Conservation (phyloP, 2,888 invertebrate species). For the Balanococcus diminutus region DNA sequence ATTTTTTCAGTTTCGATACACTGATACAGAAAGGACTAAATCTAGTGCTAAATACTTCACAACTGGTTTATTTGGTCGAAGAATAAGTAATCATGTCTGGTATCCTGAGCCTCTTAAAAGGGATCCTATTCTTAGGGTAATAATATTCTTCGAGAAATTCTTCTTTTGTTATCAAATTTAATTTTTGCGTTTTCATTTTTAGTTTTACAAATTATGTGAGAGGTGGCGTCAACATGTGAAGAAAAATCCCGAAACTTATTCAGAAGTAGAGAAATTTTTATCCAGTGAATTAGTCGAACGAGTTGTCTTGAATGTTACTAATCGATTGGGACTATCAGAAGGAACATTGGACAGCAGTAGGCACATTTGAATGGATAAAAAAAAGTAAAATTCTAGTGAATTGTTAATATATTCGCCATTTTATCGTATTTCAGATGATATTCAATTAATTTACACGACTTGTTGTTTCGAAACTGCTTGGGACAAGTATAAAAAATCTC, state of each 20-base stretch:
- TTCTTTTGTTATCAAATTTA: neutral
- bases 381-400: neutral
- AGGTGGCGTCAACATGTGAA: slow-evolving; percentile 74
- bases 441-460: slow-evolving; percentile 71
- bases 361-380: slow-evolving; percentile 58
- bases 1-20: slow-evolving; percentile 73
- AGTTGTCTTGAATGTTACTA: slow-evolving; percentile 67
- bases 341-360: slow-evolving; percentile 65
- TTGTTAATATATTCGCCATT: too few relatives aligned
- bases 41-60: slow-evolving; percentile 78
- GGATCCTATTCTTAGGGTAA: slow-evolving; percentile 73
- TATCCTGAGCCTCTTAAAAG: slow-evolving; percentile 70
- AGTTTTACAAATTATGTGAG: slow-evolving; percentile 80
- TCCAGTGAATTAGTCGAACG: slow-evolving; percentile 66
- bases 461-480: slow-evolving; percentile 87
- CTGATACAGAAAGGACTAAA: slow-evolving; percentile 76
- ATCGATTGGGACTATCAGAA: slow-evolving; percentile 66
- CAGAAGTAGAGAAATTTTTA: slow-evolving; percentile 67
- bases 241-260: slow-evolving; percentile 69
- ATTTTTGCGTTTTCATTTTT: slow-evolving; percentile 60
- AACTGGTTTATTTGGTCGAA: slow-evolving; percentile 75
- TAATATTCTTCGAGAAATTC: slow-evolving; percentile 56
- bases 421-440: slow-evolving; percentile 64
- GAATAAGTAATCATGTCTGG: slow-evolving; percentile 67
- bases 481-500: slow-evolving; percentile 68